These are phyloP conservation scores for Drosophila peninsularis DNA, from an alignment of 2,888 invertebrate genomes.

Conservation along the genomic window DNA sequence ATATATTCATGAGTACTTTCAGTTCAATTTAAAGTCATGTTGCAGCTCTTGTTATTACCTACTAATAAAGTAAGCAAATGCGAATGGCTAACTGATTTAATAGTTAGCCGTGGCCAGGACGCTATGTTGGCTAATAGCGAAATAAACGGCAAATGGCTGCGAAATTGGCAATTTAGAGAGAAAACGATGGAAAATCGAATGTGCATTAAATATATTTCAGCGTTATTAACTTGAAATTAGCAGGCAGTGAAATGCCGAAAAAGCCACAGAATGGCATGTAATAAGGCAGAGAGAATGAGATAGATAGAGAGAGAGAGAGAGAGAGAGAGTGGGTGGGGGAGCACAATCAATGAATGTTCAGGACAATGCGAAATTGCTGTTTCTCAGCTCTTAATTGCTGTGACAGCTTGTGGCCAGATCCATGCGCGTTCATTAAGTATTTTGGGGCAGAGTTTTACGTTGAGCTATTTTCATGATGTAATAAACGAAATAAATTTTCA, in stretches of 20 bases:
- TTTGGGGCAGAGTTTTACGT: constrained; percentile 36
- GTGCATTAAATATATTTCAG: constrained; percentile 61
- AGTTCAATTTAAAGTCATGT: not conserved
- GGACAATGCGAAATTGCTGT: constrained; percentile 28
- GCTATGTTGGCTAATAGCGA: constrained; percentile 36
- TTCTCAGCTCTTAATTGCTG: constrained; percentile 64
- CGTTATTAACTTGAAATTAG: constrained; percentile 74
- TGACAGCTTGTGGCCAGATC: constrained; percentile 72
- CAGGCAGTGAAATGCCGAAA: constrained; percentile 24
- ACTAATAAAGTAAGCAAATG: constrained; percentile 9
- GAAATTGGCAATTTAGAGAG: constrained; percentile 48
- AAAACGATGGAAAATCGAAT: constrained; percentile 57
- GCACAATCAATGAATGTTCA: constrained; percentile 26
- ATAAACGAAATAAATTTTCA: constrained; percentile 82
- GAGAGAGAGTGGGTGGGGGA: not conserved
- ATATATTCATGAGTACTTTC: too few relatives aligned
- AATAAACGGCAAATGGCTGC: constrained; percentile 37
- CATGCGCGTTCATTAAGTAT: constrained; percentile 3
- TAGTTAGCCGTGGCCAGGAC: constrained; percentile 44
- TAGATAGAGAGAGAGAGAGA: too few relatives aligned
- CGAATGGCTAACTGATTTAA: constrained; percentile 68
- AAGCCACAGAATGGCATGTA: constrained; percentile 23
- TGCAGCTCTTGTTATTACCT: not conserved
- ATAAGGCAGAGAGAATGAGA: not conserved
- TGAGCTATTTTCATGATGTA: constrained; percentile 76